phyloP scores from a whole-genome alignment of 2,797 vertebrate species.

The Fistularia tabacaria region DNA sequence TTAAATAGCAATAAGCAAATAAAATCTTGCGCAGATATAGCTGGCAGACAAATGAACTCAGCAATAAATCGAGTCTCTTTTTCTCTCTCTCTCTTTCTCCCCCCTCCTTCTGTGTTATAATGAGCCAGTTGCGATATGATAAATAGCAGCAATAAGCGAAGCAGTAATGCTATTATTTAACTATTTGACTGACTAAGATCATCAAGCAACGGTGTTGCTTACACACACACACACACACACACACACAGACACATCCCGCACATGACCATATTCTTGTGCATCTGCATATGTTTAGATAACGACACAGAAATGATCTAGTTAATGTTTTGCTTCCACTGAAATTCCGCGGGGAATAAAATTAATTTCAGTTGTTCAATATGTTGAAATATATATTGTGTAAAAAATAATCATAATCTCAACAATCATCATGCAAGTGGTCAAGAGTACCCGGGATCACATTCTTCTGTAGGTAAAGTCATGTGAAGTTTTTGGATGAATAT shows the following conservation, averaged over 20 bases:
- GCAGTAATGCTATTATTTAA: slow-evolving; percentile 63
- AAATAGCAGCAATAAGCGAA: slow-evolving; percentile 66
- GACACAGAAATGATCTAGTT: not conserved
- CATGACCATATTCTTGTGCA: too few species aligned
- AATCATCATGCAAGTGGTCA: too few species aligned
- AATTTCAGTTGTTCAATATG: too few species aligned
- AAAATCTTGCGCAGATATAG: slow-evolving; percentile 16
- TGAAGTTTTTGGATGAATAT: not conserved
- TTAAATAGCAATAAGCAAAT: too few species aligned
- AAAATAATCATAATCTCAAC: too few species aligned
- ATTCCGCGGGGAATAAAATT: too few species aligned
- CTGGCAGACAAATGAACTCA: slow-evolving; percentile 57
- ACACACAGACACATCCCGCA: too few species aligned
- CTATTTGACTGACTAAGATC: slow-evolving; percentile 1
- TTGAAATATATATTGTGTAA: too few species aligned
- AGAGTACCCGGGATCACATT: too few species aligned
- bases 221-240: too few species aligned
- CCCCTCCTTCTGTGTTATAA: slow-evolving; percentile 47
- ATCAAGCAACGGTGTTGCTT: slow-evolving; percentile 27
- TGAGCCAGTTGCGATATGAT: slow-evolving; percentile 65
- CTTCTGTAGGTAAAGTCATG: not conserved
- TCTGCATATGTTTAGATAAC: too few species aligned
- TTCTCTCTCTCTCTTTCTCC: slow-evolving; percentile 3
- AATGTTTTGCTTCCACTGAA: too few species aligned
- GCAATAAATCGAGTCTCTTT: slow-evolving; percentile 55